phyloP scores from a whole-genome alignment of 1,140 invertebrate species.

The Papilio polytes region DNA sequence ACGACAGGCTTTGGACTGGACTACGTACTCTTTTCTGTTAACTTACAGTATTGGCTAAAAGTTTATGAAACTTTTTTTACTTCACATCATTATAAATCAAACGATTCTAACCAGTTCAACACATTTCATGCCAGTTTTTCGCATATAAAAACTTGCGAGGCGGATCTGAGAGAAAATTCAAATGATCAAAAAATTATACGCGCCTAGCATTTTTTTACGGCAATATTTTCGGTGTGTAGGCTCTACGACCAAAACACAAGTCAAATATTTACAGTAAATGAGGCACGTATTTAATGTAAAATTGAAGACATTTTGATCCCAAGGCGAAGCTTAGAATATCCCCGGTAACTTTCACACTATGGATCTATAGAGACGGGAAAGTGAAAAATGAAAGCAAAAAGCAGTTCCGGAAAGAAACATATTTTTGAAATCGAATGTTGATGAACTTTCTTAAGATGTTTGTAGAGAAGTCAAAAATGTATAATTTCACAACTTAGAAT shows the following conservation, averaged over 20 bases:
- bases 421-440: not conserved
- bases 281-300: slow-evolving; percentile 2
- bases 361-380: not conserved
- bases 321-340: not conserved
- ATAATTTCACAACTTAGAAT: too few relatives aligned
- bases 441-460: not conserved
- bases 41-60: slow-evolving; percentile 38
- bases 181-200: too few relatives aligned
- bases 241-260: not conserved
- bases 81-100: not conserved
- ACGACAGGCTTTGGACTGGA: slow-evolving; percentile 40
- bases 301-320: slow-evolving; percentile 31
- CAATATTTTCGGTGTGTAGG: not conserved
- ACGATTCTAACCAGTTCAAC: not conserved
- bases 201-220: too few relatives aligned
- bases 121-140: too few relatives aligned
- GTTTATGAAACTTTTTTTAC: not conserved
- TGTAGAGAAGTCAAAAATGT: too few relatives aligned
- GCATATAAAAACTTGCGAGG: too few relatives aligned
- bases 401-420: not conserved
- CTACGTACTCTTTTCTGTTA: slow-evolving; percentile 42
- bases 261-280: not conserved
- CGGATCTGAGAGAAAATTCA: too few relatives aligned
- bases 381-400: not conserved
- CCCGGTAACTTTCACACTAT: not conserved